Percentiles rank a stretch among this genome's conserved stretches.
Evolutionary conservation across 2,797 vertebrate genomes (phyloP).

Genomic region (Sebastes diploproa): DNA sequence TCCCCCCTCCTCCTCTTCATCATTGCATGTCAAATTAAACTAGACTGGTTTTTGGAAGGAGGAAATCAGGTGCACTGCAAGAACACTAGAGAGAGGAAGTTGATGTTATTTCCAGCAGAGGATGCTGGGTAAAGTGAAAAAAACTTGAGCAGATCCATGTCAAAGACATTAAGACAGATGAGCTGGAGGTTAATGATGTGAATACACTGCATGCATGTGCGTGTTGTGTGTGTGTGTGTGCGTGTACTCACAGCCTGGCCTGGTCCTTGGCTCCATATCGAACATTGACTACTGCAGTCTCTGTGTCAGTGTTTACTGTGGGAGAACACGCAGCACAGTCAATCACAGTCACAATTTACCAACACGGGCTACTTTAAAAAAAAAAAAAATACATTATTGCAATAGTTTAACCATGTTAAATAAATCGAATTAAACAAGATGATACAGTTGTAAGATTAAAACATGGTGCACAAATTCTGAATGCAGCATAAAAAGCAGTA

Average conservation of each 20-base stretch:
- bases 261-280: conserved; percentile 96
- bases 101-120: background rate
- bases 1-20: background rate
- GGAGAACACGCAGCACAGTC: conserved; percentile 48
- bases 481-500: background rate
- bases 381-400: background rate
- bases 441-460: background rate
- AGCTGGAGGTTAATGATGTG: conserved; percentile 21
- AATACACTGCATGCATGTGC: background rate
- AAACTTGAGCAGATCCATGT: background rate
- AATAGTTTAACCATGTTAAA: too few relatives aligned
- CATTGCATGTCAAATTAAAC: conserved; percentile 49
- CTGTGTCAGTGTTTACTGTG: conserved; percentile 97
- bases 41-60: conserved; percentile 13
- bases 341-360: conserved; percentile 1
- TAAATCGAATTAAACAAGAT: background rate
- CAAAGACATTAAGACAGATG: conserved; percentile 19
- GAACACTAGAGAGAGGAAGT: background rate
- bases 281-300: conserved; percentile 98
- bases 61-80: conserved; percentile 41
- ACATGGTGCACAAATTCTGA: background rate
- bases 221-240: background rate
- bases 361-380: background rate
- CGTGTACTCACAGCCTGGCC: conserved; percentile 92
- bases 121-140: background rate